A percentile compares a stretch with the other conserved stretches of the same genome.
These are phyloP conservation scores for Odontamblyopus lacepedii DNA, from an alignment of 2,797 vertebrate genomes.

Conservation along the genomic window DNA sequence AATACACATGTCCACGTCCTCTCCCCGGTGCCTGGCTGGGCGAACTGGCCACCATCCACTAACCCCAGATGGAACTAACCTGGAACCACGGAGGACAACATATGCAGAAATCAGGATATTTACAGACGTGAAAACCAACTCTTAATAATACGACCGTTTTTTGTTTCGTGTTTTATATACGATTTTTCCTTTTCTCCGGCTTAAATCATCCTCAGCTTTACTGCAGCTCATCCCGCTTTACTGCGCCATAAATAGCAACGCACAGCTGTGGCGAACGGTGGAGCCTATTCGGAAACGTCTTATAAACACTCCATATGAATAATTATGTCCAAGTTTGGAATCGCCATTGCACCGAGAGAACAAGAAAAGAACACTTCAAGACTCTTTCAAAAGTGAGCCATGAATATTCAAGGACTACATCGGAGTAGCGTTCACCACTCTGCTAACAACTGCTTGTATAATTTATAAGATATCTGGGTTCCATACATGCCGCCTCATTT, in stretches of 20 bases:
- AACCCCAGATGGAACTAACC: constrained; percentile 40
- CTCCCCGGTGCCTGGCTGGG: constrained; percentile 81
- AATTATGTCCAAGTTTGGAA: constrained; percentile 23
- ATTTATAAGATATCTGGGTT: constrained; percentile 51
- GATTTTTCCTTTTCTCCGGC: constrained; percentile 19
- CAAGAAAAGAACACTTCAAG: constrained; percentile 24
- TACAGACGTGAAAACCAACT: not conserved
- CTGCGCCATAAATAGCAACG: constrained; percentile 30
- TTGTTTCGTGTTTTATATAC: constrained; percentile 42
- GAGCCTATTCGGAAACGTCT: constrained; percentile 31
- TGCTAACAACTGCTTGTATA: constrained; percentile 43
- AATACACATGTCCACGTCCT: constrained; percentile 80
- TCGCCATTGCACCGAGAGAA: constrained; percentile 36
- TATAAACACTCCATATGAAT: constrained; percentile 32
- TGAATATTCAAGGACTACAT: constrained; percentile 25
- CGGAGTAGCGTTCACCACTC: constrained; percentile 30
- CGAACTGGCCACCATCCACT: constrained; percentile 78
- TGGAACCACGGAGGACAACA: constrained; percentile 22
- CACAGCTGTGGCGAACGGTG: constrained; percentile 18
- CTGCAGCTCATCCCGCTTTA: constrained; percentile 34
- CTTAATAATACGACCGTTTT: constrained; percentile 31
- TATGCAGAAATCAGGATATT: constrained; percentile 38
- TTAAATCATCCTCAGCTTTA: constrained; percentile 47
- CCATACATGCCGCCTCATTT: constrained; percentile 27
- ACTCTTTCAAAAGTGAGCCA: constrained; percentile 52